These are phyloP conservation scores for Pseudopleuronectes americanus DNA, from an alignment of 2,797 vertebrate genomes.

Conservation along the genomic window DNA sequence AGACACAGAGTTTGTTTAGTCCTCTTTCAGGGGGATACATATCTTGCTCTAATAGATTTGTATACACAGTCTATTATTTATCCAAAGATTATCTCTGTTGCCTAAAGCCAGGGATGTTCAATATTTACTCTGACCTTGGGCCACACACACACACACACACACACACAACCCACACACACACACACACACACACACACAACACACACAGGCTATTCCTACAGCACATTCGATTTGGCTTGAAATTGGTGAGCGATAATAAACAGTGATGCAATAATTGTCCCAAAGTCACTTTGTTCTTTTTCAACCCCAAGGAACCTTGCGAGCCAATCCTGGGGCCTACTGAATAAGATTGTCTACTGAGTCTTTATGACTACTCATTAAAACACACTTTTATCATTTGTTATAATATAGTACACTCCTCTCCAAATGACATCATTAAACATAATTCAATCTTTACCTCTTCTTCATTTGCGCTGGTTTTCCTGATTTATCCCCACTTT, in stretches of 20 bases:
- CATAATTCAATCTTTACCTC: slow-evolving; percentile 82
- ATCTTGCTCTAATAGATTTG: slow-evolving; percentile 73
- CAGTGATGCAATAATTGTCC: slow-evolving; percentile 67
- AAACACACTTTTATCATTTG: slow-evolving; percentile 81
- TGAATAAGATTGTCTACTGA: slow-evolving; percentile 67
- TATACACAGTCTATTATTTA: slow-evolving; percentile 76
- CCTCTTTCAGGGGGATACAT: slow-evolving; percentile 58
- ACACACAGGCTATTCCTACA: slow-evolving; percentile 14
- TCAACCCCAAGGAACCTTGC: slow-evolving; percentile 64
- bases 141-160: slow-evolving; percentile 21
- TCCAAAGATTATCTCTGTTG: slow-evolving; percentile 64
- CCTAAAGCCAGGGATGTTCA: slow-evolving; percentile 63
- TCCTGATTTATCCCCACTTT: slow-evolving; percentile 79
- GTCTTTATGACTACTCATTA: slow-evolving; percentile 80
- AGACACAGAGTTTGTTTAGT: slow-evolving; percentile 51
- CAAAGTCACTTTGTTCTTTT: slow-evolving; percentile 79
- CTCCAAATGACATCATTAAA: slow-evolving; percentile 82
- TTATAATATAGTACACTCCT: slow-evolving; percentile 79
- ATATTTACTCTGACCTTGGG: slow-evolving; percentile 75
- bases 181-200: slow-evolving; percentile 16
- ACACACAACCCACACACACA: slow-evolving; percentile 20
- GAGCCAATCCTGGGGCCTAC: slow-evolving; percentile 53
- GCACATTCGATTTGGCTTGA: slow-evolving; percentile 47
- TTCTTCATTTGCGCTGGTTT: slow-evolving; percentile 77
- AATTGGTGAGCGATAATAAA: slow-evolving; percentile 72